Base-by-base conservation (phyloP, 2,797 vertebrate species). In the Synanceia verrucosa region DNA sequence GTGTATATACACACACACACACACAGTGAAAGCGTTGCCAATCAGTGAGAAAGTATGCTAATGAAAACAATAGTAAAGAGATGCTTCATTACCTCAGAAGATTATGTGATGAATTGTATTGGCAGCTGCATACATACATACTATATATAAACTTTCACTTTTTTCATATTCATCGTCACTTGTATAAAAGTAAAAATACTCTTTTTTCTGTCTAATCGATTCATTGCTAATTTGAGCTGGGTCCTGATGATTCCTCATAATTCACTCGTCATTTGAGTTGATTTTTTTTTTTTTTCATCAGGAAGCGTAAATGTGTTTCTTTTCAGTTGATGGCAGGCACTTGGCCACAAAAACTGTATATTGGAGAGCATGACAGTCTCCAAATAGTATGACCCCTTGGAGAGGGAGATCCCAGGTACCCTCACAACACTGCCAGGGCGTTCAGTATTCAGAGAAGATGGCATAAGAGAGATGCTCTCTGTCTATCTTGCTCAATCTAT, bases 341-440 rank as follows among this genome's bases (percentile, higher is more conserved):
- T 73, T 46, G 65, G 60, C 39, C 56, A 78, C 60, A 73, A 76
- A 75, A 76, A 76, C 18, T 77, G 14, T 80, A 75, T 70, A 77
- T 78, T 63, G 75, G 41, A 43, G 36, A 76, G 55, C 66, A 55
- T 77, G 80, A 75, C 70, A 76, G 70, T 78, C 29, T 65, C 8
- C 47, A 56, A 72, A 76, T 71, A 70, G 70, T 62, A 70, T 19
- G 59, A 82, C 73, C 73, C 82, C 41, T 44, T 70, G 69, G 87
- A 86, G 21, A 34, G 76, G 78, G 67, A 34, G 70, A 83, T 86
- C 62, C 44, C 70, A 85, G 79, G 86, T 90, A 92, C 66, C 56
- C 52, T 41, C 84, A 78, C 50, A 86, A 90, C 82, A 70, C 76
- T 88, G 18, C 39, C 55, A 29, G 65, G 39, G 29, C 68, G 47